phyloP scores from a whole-genome alignment of 2,113 vertebrate genomes.

The Oreotragus oreotragus region DNA sequence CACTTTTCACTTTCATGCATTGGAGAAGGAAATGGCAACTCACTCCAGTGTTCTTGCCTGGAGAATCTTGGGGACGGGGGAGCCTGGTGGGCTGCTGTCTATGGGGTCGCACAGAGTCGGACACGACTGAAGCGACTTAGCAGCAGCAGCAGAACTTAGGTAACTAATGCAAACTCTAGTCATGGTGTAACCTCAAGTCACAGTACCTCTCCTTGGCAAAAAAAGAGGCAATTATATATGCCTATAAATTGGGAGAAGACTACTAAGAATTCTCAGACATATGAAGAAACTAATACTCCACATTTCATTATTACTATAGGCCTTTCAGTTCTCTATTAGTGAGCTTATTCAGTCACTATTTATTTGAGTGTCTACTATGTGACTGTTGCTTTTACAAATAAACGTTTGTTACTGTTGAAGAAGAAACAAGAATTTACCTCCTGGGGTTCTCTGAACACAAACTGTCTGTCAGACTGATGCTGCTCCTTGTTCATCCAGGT shows the following conservation, averaged over 20 bases:
- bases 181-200: neutral
- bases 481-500: slow-evolving; percentile 79
- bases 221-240: neutral
- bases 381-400: neutral
- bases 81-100: too few species aligned
- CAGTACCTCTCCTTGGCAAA: neutral
- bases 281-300: neutral
- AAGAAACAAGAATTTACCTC: slow-evolving; percentile 73
- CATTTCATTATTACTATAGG: neutral
- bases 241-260: neutral
- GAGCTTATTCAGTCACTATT: neutral
- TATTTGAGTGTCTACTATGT: neutral
- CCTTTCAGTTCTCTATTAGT: neutral
- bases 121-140: too few species aligned
- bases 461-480: slow-evolving; percentile 64
- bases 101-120: too few species aligned
- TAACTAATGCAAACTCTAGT: neutral
- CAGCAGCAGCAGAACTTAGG: neutral
- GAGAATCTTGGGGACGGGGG: too few species aligned
- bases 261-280: neutral
- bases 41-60: too few species aligned
- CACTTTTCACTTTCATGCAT: too few species aligned
- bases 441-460: slow-evolving; percentile 85
- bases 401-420: neutral
- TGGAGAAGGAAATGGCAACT: too few species aligned